Evolutionary conservation across 2,797 vertebrate species (phyloP), one percentile per base, ranked within the genome.

Genomic region (Strix occidentalis): DNA sequence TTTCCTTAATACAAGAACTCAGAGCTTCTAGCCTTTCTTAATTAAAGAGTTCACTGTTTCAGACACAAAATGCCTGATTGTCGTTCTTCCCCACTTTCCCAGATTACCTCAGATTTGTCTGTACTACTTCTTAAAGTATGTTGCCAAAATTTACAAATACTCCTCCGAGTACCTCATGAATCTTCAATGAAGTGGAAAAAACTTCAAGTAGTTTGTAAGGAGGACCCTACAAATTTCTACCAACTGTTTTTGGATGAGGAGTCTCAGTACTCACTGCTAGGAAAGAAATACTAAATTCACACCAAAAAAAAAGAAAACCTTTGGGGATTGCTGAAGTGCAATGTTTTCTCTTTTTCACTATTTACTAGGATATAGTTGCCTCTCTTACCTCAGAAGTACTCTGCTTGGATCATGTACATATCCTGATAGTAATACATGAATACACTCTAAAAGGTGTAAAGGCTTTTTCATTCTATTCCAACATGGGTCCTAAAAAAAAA

Each of bases 401-500:
- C 97, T 98, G 97, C 98, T 98, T 94, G 99, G 99, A 95, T 99
- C 99, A 2, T 98, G 98, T 72, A 99, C 99, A 3, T 99, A 99
- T 97, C 98, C 98, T 5, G 98, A 98, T 39, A 99, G 97, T 54
- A 99, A 98, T 50, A 99, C 98, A 65, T 99, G 99, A 97, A 99
- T 99, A 81, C 99, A 99, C 84, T 99, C 99, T 64, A 99, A 98
- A 96, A 99, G 97, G 80, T 99, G 99, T 26, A 99, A 98, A 31
- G 99, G 99, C 75, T 99, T 99, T 97, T 98, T 99, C 96, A 99
- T 97, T 78, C 99, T 98, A 95, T 98, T 99, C 99, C 99, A 99
- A 85, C 98, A 99, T 10, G 99, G 99, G 84, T 99, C 99, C 99
- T 99, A 65, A 61, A 54, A 43, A 90, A 90, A 77, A 53, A 65